Evolutionary conservation across 2,888 invertebrate genomes (phyloP), one percentile per base, ranked within the genome.

Genomic region (Parnassius mnemosyne): DNA sequence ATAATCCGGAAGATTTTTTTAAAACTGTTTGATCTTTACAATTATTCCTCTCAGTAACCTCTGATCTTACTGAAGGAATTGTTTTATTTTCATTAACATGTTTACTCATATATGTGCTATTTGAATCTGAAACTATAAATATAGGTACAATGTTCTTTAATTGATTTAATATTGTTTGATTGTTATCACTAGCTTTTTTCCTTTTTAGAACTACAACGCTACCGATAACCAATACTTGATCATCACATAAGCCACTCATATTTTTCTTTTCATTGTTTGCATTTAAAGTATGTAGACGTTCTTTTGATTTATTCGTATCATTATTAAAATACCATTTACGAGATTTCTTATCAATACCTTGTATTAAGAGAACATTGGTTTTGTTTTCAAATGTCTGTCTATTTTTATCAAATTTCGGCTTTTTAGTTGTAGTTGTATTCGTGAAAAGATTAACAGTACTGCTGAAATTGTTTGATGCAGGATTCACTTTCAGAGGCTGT

Each of bases 151-250:
- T 10, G 11, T n/a, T 12, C 49, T 41, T n/a, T 10, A n/a, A 3
- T 41, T 16, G 49, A 49, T 13, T n/a, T 16, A 10, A 49, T 46
- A 47, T 41, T 9, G 11, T 56, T 43, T 54, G 55, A 34, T 34
- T 13, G 5, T 46, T 41, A 10, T 20, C 70, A 69, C 47, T 20
- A 10, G 56, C 49, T 58, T 53, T 20, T 11, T 25, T 16, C 25
- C 49, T 54, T 46, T 20, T 53, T 41, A 54, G 49, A 49, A 60
- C 41, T n/a, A 60, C 54, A 25, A 54, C 11, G n/a, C 53, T 53
- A 13, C 47, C 53, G 7, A 53, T 49, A 9, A 60, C 41, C 47
- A 59, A 46, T 10, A 60, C 5, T 9, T 46, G 53, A n/a, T 42
- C 47, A 10, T 42, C 16, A 20, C 53, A 60, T 9, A 54, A 9